phyloP scores from a whole-genome alignment of 2,113 vertebrate species.

The Lasiurus borealis region DNA sequence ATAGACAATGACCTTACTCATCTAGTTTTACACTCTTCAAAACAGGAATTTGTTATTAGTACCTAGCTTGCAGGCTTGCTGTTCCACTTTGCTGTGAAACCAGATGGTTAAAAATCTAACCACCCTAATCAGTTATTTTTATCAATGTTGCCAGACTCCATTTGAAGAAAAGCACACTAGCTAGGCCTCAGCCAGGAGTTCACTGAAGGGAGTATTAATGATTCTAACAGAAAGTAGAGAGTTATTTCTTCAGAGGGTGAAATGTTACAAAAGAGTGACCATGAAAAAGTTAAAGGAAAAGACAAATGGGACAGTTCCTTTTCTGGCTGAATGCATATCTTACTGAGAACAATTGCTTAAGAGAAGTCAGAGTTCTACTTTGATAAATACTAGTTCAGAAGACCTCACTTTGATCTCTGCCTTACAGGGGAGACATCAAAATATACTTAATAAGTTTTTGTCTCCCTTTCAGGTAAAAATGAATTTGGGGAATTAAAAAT shows the following conservation, averaged over 20 bases:
- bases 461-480: not conserved
- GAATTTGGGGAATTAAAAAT: not conserved
- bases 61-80: not conserved
- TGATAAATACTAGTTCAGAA: constrained; percentile 68
- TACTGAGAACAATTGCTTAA: constrained; percentile 56
- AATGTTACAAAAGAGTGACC: constrained; percentile 72
- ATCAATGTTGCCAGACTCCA: not conserved
- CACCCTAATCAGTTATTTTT: constrained; percentile 29
- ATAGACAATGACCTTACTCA: not conserved
- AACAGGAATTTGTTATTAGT: not conserved
- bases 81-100: not conserved
- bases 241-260: constrained; percentile 72
- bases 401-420: constrained; percentile 50
- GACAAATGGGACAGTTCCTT: constrained; percentile 68
- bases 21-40: not conserved
- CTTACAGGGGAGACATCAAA: constrained; percentile 52
- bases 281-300: constrained; percentile 72
- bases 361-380: constrained; percentile 58
- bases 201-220: constrained; percentile 64
- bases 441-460: constrained; percentile 28
- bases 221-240: constrained; percentile 30
- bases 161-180: constrained; percentile 36
- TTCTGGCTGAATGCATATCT: constrained; percentile 55
- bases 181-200: constrained; percentile 14
- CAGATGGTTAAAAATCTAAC: constrained; percentile 6